A percentile compares a stretch with the other conserved stretches of the same genome.
These are phyloP conservation scores for Astropecten irregularis DNA, from an alignment of 53 echinoderm and acorn worm species.

Conservation along the genomic window DNA sequence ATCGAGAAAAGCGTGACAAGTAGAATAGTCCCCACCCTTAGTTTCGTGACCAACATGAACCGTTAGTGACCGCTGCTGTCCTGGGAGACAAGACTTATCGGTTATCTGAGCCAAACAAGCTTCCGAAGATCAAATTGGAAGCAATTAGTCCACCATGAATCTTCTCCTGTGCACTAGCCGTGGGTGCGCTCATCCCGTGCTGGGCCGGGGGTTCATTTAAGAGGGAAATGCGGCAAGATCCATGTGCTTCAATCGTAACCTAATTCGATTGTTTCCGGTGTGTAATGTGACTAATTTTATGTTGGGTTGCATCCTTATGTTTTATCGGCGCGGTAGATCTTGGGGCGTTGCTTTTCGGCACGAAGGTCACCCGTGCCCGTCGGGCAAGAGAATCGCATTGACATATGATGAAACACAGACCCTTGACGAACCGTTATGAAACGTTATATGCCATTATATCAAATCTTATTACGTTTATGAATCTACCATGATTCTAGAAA, in stretches of 20 bases:
- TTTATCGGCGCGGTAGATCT: slow-evolving; percentile 7
- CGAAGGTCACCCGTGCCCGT: neutral
- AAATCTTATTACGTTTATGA: too few species aligned
- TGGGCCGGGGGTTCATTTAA: too few species aligned
- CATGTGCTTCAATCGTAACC: too few species aligned
- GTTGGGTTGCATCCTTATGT: slow-evolving; percentile 11
- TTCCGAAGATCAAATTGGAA: slow-evolving; percentile 3
- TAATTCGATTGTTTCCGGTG: slow-evolving; percentile 28
- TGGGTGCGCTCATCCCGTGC: neutral
- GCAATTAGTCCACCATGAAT: neutral
- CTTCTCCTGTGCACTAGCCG: neutral
- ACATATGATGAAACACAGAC: slow-evolving; percentile 5
- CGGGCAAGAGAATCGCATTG: neutral
- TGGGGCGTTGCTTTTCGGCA: slow-evolving; percentile 44
- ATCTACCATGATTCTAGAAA: too few species aligned
- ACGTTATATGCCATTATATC: too few species aligned
- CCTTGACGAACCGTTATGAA: neutral
- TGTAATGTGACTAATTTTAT: slow-evolving; percentile 44
- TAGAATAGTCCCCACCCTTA: too few species aligned
- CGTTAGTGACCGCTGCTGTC: neutral
- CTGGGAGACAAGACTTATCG: neutral
- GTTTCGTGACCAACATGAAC: neutral
- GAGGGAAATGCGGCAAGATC: too few species aligned
- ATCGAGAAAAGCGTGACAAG: too few species aligned
- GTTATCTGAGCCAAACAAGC: slow-evolving; percentile 14